Conservation (phyloP, 2,113 vertebrate genomes). For the Ariopsis seemanni region DNA sequence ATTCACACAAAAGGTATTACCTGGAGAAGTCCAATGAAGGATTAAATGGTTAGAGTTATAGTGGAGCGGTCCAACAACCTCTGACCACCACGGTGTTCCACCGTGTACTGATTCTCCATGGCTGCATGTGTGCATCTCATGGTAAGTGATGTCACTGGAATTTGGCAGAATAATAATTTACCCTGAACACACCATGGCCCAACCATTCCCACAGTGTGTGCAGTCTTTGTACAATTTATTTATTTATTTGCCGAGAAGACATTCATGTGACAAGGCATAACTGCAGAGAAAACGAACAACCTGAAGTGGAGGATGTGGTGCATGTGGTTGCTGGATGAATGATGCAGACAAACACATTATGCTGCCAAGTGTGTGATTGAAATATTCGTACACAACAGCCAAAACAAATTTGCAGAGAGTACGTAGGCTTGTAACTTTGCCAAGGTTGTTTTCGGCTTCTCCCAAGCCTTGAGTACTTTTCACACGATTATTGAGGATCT, state of each 20-base stretch:
- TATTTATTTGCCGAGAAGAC: neutral
- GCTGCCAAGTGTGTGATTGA: neutral
- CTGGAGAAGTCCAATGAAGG: no score
- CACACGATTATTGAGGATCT: neutral
- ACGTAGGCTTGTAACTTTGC: neutral
- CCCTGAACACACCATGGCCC: no score
- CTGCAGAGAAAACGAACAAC: neutral
- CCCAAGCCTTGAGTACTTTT: neutral
- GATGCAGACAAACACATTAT: neutral
- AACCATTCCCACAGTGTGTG: neutral
- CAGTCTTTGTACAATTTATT: neutral
- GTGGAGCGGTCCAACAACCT: no score
- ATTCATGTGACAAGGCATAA: neutral
- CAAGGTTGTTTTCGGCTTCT: neutral
- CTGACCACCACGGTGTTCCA: no score
- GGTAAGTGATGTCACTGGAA: no score
- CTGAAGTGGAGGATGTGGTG: neutral
- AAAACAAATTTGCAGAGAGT: neutral
- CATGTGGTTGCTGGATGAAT: neutral
- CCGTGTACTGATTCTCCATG: no score
- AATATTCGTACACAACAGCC: neutral
- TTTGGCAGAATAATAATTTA: no score
- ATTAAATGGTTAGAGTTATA: no score
- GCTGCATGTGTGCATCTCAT: no score
- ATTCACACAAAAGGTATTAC: no score